A percentile compares a stretch with the other conserved stretches of the same genome.
These are phyloP conservation scores for Tolypeutes matacus DNA, from an alignment of 2,797 vertebrate genomes.

Conservation along the genomic window DNA sequence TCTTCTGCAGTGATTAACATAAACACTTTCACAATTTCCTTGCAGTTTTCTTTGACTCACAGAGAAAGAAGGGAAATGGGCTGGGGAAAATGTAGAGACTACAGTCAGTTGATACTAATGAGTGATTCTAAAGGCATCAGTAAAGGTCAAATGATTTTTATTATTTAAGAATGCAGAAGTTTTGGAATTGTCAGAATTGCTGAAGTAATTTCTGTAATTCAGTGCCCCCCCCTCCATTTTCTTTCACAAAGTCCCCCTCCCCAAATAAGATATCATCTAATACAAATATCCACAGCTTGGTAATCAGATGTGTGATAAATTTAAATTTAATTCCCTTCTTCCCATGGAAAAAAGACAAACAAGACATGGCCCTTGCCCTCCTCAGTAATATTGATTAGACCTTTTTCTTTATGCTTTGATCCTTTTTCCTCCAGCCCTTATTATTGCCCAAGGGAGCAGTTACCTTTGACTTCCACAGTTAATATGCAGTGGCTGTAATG, in stretches of 20 bases:
- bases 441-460: background rate
- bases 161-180: conserved; percentile 2
- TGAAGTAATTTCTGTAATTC: background rate
- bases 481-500: background rate
- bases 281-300: background rate
- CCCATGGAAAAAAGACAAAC: background rate
- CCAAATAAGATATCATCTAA: background rate
- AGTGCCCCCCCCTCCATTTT: background rate
- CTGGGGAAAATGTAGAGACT: background rate
- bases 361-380: background rate
- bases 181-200: conserved; percentile 23
- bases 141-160: background rate
- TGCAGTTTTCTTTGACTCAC: conserved; percentile 12
- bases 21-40: conserved; percentile 56
- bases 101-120: background rate
- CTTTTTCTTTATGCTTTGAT: background rate
- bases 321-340: background rate
- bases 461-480: background rate
- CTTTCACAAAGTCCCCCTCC: background rate
- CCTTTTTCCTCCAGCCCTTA: background rate
- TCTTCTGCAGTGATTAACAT: conserved; percentile 6
- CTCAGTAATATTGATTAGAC: background rate
- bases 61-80: conserved; percentile 39
- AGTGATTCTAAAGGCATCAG: background rate
- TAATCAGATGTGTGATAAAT: background rate